These are phyloP conservation scores for Ophioninae sp. DNA, from an alignment of 2,888 invertebrate species.

Conservation along the genomic window DNA sequence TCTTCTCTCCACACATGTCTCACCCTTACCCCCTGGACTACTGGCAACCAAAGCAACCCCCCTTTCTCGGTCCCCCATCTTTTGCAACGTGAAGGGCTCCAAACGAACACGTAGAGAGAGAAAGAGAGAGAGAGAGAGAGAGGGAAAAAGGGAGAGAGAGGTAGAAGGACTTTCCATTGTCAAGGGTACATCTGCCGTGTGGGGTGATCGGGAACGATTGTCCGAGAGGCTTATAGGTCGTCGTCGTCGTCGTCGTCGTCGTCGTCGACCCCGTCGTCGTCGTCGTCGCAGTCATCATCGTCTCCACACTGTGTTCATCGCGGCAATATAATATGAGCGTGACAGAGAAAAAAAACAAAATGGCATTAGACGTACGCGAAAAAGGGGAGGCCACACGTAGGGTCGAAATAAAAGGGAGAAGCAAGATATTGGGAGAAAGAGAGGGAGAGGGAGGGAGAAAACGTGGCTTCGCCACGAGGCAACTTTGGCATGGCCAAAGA, in stretches of 20 bases:
- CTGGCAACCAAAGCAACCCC: conserved; percentile 58
- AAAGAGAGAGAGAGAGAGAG: conserved; percentile 65
- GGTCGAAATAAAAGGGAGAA: conserved; percentile 66
- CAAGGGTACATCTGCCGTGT: conserved; percentile 80
- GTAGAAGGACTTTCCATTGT: conserved; percentile 75
- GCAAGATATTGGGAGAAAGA: conserved; percentile 10
- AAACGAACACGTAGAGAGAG: conserved; percentile 66
- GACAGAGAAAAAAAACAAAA: conserved; percentile 59
- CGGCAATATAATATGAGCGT: conserved; percentile 43
- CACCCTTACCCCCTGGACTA: conserved; percentile 53
- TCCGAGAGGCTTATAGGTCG: conserved; percentile 76
- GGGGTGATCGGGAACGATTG: conserved; percentile 77
- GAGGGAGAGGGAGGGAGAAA: conserved; percentile 60
- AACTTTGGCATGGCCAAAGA: conserved; percentile 58
- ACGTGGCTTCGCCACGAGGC: conserved; percentile 75
- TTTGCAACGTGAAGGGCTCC: conserved; percentile 67
- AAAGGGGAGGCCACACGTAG: conserved; percentile 68
- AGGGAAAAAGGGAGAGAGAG: conserved; percentile 64
- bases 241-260: conserved; percentile 41
- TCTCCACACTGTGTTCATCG: conserved; percentile 39
- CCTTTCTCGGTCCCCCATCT: conserved; percentile 74
- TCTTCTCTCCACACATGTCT: conserved; percentile 64
- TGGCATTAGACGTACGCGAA: conserved; percentile 48
- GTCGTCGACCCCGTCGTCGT: conserved; percentile 42
- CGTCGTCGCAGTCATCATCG: conserved; percentile 27